These are phyloP conservation scores for Jordanella pulchra DNA, from an alignment of 2,797 vertebrate species.

Conservation along the genomic window DNA sequence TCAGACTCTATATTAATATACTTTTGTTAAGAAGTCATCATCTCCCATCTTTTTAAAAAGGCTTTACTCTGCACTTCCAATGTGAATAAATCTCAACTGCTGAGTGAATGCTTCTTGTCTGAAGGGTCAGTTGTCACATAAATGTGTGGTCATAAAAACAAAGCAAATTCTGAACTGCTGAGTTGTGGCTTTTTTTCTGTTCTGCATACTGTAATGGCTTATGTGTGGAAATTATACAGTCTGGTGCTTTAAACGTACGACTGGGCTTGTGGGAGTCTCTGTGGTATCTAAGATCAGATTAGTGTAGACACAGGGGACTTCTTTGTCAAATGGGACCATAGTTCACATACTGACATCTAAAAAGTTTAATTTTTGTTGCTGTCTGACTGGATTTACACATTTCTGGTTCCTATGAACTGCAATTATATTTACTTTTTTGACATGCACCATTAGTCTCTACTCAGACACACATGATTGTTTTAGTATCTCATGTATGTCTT, in stretches of 20 bases:
- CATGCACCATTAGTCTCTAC: background rate
- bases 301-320: conserved; percentile 6
- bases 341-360: background rate
- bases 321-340: background rate
- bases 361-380: background rate
- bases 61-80: conserved; percentile 18
- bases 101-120: conserved; percentile 35
- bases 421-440: background rate
- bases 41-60: conserved; percentile 17
- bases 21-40: background rate
- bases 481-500: background rate
- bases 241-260: conserved; percentile 20
- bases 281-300: conserved; percentile 12
- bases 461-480: background rate
- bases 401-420: too few relatives aligned
- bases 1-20: background rate
- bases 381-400: background rate
- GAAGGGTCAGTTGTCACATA: conserved; percentile 57
- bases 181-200: conserved; percentile 29
- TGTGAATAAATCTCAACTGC: conserved; percentile 38
- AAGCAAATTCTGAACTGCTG: conserved; percentile 48
- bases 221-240: conserved; percentile 24
- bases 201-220: conserved; percentile 29
- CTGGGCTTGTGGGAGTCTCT: background rate
- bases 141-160: conserved; percentile 61